Conservation (phyloP, 2,113 vertebrate genomes). For the Globicephala melas region DNA sequence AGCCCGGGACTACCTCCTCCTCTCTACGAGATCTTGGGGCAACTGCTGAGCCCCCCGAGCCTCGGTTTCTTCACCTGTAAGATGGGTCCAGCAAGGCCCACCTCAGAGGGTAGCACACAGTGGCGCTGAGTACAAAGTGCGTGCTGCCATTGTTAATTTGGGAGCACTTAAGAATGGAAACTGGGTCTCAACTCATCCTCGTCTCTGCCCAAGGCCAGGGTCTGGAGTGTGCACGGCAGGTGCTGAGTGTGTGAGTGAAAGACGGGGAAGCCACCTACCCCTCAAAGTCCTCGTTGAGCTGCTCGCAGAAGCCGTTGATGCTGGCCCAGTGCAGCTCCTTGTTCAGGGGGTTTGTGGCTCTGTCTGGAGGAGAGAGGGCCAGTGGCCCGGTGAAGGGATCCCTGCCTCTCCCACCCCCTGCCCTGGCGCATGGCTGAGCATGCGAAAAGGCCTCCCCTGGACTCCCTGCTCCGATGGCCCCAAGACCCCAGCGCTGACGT, state of each 20-base stretch:
- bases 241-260: accelerated
- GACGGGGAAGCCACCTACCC: constrained; percentile 84
- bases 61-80: neutral
- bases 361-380: constrained; percentile 81
- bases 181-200: neutral
- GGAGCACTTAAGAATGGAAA: neutral
- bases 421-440: neutral
- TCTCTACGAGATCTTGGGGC: neutral
- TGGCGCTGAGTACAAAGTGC: neutral
- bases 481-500: accelerated
- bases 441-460: neutral
- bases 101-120: neutral
- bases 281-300: constrained; percentile 93
- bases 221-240: accelerated
- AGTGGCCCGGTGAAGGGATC: neutral
- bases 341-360: constrained; percentile 95
- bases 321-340: constrained; percentile 93
- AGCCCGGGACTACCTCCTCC: neutral
- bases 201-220: neutral
- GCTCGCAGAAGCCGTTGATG: constrained; percentile 93
- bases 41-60: neutral
- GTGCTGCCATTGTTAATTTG: neutral
- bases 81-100: neutral
- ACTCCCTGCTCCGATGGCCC: neutral
- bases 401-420: neutral